These are phyloP conservation scores for Athalia cordata DNA, from an alignment of 2,888 invertebrate genomes.

Conservation along the genomic window DNA sequence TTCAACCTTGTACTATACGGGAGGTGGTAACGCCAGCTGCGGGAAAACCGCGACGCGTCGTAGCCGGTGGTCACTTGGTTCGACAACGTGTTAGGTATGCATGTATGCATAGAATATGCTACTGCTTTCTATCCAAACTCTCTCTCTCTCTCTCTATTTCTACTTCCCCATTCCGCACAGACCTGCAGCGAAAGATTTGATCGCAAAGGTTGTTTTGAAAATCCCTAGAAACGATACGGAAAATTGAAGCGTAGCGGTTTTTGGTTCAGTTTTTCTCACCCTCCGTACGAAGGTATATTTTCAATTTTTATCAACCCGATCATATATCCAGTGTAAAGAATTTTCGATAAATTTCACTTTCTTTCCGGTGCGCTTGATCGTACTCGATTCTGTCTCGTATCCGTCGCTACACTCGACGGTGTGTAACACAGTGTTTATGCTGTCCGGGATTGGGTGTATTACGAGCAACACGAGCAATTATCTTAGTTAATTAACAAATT, in stretches of 20 bases:
- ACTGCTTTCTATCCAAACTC: conserved; percentile 54
- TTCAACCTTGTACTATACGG: no score
- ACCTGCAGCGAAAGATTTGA: no score
- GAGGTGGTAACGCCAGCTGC: not conserved
- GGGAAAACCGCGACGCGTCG: not conserved
- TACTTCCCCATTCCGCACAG: conserved; percentile 45
- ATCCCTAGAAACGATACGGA: no score
- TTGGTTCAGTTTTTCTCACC: conserved; percentile 15
- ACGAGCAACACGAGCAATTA: conserved; percentile 64
- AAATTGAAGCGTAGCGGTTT: no score
- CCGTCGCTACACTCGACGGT: conserved; percentile 21
- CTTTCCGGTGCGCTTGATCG: conserved; percentile 10
- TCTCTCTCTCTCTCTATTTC: conserved; percentile 49
- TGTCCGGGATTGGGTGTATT: conserved; percentile 46
- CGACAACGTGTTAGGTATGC: conserved; percentile 64
- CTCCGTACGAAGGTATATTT: no score
- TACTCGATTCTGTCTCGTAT: not conserved
- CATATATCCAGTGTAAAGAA: no score
- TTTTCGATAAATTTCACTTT: not conserved
- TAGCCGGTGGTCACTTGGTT: conserved; percentile 50
- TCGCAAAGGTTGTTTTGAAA: no score
- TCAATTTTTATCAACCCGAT: no score
- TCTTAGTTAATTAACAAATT: conserved; percentile 71
- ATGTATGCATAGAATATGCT: conserved; percentile 70
- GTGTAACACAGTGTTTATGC: conserved; percentile 39